Percentiles rank a stretch among this genome's conserved stretches.
Conservation (phyloP, 1,140 invertebrate species). For the Brachionus rotundiformis region DNA sequence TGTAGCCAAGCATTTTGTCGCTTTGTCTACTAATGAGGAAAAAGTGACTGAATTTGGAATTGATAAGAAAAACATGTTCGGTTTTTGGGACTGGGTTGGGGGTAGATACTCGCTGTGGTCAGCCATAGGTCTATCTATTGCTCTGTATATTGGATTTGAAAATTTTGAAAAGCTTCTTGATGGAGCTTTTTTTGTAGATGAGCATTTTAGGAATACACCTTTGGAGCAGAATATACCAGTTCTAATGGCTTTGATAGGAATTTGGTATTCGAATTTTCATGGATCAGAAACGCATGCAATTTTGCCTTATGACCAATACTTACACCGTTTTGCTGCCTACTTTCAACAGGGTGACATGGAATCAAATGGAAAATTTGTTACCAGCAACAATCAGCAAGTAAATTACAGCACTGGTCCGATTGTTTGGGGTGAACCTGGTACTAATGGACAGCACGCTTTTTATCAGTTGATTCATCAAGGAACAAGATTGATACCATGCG, state of each 20-base stretch:
- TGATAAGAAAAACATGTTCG: slow-evolving; percentile 95
- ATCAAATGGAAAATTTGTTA: slow-evolving; percentile 93
- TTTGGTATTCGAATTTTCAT: slow-evolving; percentile 96
- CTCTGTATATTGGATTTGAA: slow-evolving; percentile 86
- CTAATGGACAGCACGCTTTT: slow-evolving; percentile 83
- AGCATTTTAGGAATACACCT: slow-evolving; percentile 84
- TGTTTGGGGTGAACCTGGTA: slow-evolving; percentile 94
- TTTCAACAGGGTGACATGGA: slow-evolving; percentile 99
- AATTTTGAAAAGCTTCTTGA: slow-evolving; percentile 89
- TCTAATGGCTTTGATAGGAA: slow-evolving; percentile 85
- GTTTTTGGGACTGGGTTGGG: slow-evolving; percentile 99
- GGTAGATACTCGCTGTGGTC: slow-evolving; percentile 97
- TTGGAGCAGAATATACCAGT: slow-evolving; percentile 95
- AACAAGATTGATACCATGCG: slow-evolving; percentile 85
- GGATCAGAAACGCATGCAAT: slow-evolving; percentile 91
- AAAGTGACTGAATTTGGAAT: slow-evolving; percentile 95
- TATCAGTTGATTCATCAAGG: slow-evolving; percentile 66
- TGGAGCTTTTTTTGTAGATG: slow-evolving; percentile 89
- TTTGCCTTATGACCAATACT: slow-evolving; percentile 91
- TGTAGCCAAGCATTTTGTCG: slow-evolving; percentile 96
- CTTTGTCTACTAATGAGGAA: slow-evolving; percentile 86
- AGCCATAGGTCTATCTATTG: slow-evolving; percentile 94
- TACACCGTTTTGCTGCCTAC: slow-evolving; percentile 97
- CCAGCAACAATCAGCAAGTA: slow-evolving; percentile 74
- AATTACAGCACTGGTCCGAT: slow-evolving; percentile 85